Conservation (phyloP, 2,797 vertebrate species). For the Melanotaenia maccullochi region DNA sequence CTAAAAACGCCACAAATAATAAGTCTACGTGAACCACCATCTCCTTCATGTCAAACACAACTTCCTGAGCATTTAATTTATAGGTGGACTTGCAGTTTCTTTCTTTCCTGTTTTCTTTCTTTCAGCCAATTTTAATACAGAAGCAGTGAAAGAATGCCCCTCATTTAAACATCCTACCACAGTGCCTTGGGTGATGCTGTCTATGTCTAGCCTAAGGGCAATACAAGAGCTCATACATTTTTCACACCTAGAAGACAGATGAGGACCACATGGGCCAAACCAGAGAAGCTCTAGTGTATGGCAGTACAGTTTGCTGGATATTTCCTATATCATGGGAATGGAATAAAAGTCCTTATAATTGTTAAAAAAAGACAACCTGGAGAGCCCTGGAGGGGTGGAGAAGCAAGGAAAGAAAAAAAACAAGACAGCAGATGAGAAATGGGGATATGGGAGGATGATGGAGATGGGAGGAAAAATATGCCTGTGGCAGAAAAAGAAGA, state of each 20-base stretch:
- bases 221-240: constrained; percentile 69
- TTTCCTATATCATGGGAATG: constrained; percentile 21
- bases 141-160: constrained; percentile 38
- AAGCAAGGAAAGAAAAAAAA: constrained; percentile 49
- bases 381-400: constrained; percentile 36
- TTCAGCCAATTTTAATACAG: constrained; percentile 17
- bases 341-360: constrained; percentile 34
- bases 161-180: constrained; percentile 63
- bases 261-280: constrained; percentile 60
- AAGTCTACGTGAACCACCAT: not conserved
- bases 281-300: constrained; percentile 19
- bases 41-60: constrained; percentile 22
- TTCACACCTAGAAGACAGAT: constrained; percentile 72
- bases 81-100: constrained; percentile 5
- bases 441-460: constrained; percentile 40
- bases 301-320: constrained; percentile 10
- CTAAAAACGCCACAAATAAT: not conserved
- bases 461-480: constrained; percentile 58
- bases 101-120: constrained; percentile 3
- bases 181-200: constrained; percentile 61
- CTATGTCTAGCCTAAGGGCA: constrained; percentile 71
- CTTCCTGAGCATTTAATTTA: constrained; percentile 14
- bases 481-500: constrained; percentile 58
- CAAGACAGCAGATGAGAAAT: constrained; percentile 39
- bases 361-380: constrained; percentile 35